Conservation (phyloP, 2,888 invertebrate genomes). For the Rotaria socialis region DNA sequence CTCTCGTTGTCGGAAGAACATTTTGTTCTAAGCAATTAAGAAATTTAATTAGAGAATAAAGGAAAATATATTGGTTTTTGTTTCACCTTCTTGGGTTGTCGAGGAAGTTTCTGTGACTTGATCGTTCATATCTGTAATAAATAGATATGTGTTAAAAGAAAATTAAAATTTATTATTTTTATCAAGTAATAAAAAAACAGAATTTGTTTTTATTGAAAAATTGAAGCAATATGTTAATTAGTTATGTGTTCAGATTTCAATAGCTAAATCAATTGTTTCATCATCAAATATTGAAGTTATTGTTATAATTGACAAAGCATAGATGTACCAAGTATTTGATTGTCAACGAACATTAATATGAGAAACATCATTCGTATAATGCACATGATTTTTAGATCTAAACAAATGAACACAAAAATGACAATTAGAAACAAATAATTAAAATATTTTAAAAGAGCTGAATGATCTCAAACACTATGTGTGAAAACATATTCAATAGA, state of each 20-base stretch:
- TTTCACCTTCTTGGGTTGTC: not conserved
- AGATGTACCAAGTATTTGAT: conserved; percentile 96
- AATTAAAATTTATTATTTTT: not conserved
- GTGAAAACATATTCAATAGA: too few relatives aligned
- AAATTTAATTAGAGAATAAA: not conserved
- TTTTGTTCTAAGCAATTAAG: not conserved
- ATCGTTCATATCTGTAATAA: conserved; percentile 1
- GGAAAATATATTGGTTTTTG: not conserved
- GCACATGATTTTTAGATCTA: not conserved
- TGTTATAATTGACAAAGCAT: conserved; percentile 89
- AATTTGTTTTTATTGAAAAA: too few relatives aligned
- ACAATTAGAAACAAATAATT: too few relatives aligned
- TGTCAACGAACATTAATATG: conserved; percentile 83
- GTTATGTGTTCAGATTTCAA: too few relatives aligned
- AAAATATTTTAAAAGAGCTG: too few relatives aligned
- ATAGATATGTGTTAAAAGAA: not conserved
- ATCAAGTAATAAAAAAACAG: too few relatives aligned
- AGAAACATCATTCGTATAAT: conserved; percentile 72
- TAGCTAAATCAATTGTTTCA: too few relatives aligned
- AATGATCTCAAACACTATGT: too few relatives aligned
- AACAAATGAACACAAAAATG: too few relatives aligned
- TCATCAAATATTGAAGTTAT: conserved; percentile 64
- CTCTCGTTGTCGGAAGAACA: not conserved
- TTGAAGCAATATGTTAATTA: too few relatives aligned
- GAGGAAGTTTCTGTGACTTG: not conserved